Conservation (phyloP, 2,888 invertebrate genomes). For the Listrodromus nycthemerus region DNA sequence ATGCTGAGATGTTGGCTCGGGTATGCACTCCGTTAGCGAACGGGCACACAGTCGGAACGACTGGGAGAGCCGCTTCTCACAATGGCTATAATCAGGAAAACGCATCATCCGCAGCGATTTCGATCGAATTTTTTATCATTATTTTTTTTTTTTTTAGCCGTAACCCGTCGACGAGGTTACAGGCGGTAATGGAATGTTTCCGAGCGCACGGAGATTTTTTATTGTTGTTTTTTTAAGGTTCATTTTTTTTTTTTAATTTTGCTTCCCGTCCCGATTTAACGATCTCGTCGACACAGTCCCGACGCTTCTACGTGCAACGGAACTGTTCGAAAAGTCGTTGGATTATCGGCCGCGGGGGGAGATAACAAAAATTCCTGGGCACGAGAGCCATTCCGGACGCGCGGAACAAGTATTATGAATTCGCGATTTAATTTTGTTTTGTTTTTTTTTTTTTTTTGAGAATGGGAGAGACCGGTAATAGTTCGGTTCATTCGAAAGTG, state of each 20-base stretch:
- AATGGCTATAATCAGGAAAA: slow-evolving; percentile 49
- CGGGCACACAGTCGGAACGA: slow-evolving; percentile 2
- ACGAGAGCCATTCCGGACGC: slow-evolving; percentile 13
- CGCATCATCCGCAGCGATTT: slow-evolving; percentile 35
- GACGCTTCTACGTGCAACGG: not conserved
- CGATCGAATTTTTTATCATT: slow-evolving; percentile 27
- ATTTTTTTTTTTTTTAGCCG: not conserved
- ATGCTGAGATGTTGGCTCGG: slow-evolving; percentile 2
- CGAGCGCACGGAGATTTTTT: not conserved
- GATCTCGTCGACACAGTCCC: slow-evolving; percentile 16
- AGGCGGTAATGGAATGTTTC: slow-evolving; percentile 45
- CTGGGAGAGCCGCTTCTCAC: slow-evolving; percentile 32
- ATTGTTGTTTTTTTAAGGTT: not conserved
- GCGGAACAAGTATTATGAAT: slow-evolving; percentile 35
- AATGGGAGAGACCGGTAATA: slow-evolving; percentile 25
- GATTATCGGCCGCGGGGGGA: slow-evolving; percentile 11
- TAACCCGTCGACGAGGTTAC: slow-evolving; percentile 21
- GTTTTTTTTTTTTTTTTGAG: slow-evolving; percentile 4
- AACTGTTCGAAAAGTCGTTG: slow-evolving; percentile 2
- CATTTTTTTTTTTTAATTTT: slow-evolving; percentile 14
- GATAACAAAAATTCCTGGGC: slow-evolving; percentile 5
- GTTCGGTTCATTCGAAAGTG: slow-evolving; percentile 38
- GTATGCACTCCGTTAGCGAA: not conserved
- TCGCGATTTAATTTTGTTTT: slow-evolving; percentile 5
- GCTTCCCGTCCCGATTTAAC: slow-evolving; percentile 30